Percentiles rank a stretch among this genome's conserved stretches.
Conservation (phyloP, 2,113 vertebrate genomes). For the Calypte anna region DNA sequence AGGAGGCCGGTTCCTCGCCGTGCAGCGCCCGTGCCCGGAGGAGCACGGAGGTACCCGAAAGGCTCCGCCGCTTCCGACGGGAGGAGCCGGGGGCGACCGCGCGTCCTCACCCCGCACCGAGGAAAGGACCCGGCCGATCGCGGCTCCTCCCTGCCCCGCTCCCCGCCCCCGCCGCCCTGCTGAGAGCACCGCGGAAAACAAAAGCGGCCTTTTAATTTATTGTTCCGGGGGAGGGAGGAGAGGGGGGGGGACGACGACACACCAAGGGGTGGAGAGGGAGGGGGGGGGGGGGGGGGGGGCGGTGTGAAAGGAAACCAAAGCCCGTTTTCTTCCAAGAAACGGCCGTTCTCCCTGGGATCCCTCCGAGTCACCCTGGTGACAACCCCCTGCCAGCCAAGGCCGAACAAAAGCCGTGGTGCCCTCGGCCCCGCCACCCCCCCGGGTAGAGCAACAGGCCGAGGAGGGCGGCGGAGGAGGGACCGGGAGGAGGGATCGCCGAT, state of each 20-base stretch:
- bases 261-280: too few species aligned
- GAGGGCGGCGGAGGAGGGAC: background rate
- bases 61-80: background rate
- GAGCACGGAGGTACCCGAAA: background rate
- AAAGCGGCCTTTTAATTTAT: slow-evolving; percentile 55
- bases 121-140: background rate
- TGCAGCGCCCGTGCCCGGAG: background rate
- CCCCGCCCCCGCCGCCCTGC: background rate
- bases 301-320: slow-evolving; percentile 28
- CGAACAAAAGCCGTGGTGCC: slow-evolving; percentile 31
- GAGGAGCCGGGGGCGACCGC: background rate
- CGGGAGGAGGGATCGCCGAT: background rate
- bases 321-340: slow-evolving; percentile 36
- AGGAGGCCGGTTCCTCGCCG: background rate
- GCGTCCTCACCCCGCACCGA: background rate
- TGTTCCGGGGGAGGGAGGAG: background rate
- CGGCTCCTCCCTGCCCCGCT: background rate
- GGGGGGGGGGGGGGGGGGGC: background rate
- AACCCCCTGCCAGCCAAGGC: slow-evolving; percentile 23
- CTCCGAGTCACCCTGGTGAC: slow-evolving; percentile 68
- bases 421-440: background rate
- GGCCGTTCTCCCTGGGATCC: slow-evolving; percentile 36
- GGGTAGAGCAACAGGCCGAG: slow-evolving; percentile 34
- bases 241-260: too few species aligned
- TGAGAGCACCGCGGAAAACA: background rate